Conservation (phyloP, 1,140 invertebrate genomes). For the Aricia agestis region DNA sequence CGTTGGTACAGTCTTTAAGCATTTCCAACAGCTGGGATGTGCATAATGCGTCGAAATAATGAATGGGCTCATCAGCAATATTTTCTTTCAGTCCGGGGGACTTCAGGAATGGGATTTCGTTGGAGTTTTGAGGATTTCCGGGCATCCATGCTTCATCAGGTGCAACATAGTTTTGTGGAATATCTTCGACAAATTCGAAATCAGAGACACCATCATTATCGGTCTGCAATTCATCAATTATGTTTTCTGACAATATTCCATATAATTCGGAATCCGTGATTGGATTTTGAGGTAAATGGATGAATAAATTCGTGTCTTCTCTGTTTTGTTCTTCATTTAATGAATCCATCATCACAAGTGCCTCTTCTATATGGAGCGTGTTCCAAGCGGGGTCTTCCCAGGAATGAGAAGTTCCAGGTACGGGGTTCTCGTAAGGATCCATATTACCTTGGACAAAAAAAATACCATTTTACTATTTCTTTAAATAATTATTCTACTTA, state of each 20-base stretch:
- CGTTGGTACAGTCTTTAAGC: constrained; percentile 21
- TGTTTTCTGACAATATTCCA: constrained; percentile 22
- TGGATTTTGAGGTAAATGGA: constrained; percentile 24
- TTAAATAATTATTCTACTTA: constrained; percentile 22
- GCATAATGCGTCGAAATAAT: constrained; percentile 27
- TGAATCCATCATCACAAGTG: constrained; percentile 22
- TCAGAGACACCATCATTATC: constrained; percentile 18
- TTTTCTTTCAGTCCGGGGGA: constrained; percentile 26
- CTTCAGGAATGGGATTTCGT: constrained; percentile 24
- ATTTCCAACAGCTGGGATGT: constrained; percentile 25
- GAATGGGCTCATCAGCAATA: constrained; percentile 25
- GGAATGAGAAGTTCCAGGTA: constrained; percentile 25
- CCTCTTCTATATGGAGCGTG: constrained; percentile 23
- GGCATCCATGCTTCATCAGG: constrained; percentile 22
- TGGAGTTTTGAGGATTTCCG: constrained; percentile 27
- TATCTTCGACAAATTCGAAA: constrained; percentile 23
- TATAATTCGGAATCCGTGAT: constrained; percentile 27
- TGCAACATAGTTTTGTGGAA: constrained; percentile 20
- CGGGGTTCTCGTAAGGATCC: constrained; percentile 24
- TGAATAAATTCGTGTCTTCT: constrained; percentile 23
- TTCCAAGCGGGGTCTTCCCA: constrained; percentile 24
- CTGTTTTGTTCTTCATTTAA: constrained; percentile 19
- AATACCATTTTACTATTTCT: constrained; percentile 23
- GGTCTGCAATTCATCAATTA: constrained; percentile 11
- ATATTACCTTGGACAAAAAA: constrained; percentile 24